Conservation (phyloP, 2,888 invertebrate species). For the Euzetes globulus region DNA sequence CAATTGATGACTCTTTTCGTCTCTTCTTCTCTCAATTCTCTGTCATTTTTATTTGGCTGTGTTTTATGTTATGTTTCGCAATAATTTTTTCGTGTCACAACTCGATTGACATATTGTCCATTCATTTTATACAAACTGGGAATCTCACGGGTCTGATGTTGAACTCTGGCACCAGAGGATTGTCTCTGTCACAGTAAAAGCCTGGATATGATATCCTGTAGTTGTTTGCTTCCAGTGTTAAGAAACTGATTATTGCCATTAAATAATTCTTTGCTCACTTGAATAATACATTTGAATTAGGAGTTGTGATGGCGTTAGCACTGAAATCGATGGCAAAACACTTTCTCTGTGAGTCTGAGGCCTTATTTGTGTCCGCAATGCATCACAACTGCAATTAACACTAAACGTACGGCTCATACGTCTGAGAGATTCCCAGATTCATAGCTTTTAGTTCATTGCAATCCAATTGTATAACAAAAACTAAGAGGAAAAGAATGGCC, state of each 20-base stretch:
- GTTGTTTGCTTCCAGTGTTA: not conserved
- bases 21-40: not conserved
- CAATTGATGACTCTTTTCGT: conserved; percentile 15
- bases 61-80: not conserved
- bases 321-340: not conserved
- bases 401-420: not conserved
- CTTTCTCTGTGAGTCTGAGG: not conserved
- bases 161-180: no score
- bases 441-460: conserved; percentile 6
- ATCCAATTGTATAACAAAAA: not conserved
- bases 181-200: no score
- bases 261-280: conserved; percentile 11
- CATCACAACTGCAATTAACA: not conserved
- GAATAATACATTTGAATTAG: conserved; percentile 26
- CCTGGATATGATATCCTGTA: conserved; percentile 9
- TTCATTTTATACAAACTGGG: not conserved
- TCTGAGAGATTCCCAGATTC: not conserved
- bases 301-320: not conserved
- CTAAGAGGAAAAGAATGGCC: not conserved
- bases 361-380: not conserved
- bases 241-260: not conserved
- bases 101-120: conserved; percentile 14
- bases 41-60: not conserved
- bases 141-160: no score
- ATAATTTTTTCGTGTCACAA: not conserved